Evolutionary conservation across 1,140 invertebrate species (phyloP).

Genomic region (Manduca sexta): DNA sequence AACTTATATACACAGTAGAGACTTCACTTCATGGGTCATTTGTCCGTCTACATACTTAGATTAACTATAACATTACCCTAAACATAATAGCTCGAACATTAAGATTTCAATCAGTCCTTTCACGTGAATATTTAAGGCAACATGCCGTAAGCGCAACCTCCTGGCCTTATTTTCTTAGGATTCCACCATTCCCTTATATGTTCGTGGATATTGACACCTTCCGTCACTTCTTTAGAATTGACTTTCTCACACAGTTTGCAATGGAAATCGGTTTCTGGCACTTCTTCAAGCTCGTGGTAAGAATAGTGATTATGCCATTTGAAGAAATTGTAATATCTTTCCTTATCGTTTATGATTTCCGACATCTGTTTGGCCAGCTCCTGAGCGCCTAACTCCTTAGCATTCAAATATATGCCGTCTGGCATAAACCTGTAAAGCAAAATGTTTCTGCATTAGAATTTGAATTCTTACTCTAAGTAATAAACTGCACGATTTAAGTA

Average conservation of each 20-base stretch:
- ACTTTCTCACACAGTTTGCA: slow-evolving; percentile 15
- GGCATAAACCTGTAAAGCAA: slow-evolving; percentile 36
- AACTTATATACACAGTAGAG: too few relatives aligned
- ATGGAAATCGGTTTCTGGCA: slow-evolving; percentile 5
- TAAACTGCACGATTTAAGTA: too few relatives aligned
- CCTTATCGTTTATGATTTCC: slow-evolving; percentile 19
- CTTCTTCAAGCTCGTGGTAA: slow-evolving; percentile 8
- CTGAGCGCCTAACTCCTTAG: slow-evolving; percentile 7
- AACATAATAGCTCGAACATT: too few relatives aligned
- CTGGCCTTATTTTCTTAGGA: too few relatives aligned
- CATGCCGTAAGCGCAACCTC: too few relatives aligned
- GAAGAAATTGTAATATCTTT: slow-evolving; percentile 29
- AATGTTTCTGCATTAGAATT: too few relatives aligned
- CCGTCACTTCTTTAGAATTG: slow-evolving; percentile 10
- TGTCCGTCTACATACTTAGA: too few relatives aligned
- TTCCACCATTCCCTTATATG: slow-evolving; percentile 24
- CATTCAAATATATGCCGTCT: slow-evolving; percentile 30
- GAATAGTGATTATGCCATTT: slow-evolving; percentile 32
- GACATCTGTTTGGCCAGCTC: slow-evolving; percentile 22
- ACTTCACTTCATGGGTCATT: too few relatives aligned
- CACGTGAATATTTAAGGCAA: too few relatives aligned
- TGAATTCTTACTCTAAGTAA: too few relatives aligned
- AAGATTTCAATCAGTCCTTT: too few relatives aligned
- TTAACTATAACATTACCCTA: too few relatives aligned
- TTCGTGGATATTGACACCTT: slow-evolving; percentile 8